phyloP scores from a whole-genome alignment of 2,113 vertebrate species.

The Mesitornis unicolor region DNA sequence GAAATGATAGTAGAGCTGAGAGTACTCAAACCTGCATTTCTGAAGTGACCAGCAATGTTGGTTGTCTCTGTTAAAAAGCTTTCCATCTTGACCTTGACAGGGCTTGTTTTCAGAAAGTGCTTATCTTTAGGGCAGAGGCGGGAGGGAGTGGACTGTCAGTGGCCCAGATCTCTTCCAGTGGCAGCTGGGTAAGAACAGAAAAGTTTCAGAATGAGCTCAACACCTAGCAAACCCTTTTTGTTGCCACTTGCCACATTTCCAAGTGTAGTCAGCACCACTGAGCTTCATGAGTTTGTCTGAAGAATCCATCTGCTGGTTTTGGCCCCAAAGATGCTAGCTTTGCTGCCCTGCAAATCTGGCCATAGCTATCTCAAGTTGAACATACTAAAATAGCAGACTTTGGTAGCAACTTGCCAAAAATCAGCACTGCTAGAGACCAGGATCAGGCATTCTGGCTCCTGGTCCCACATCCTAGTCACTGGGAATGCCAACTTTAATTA shows the following conservation, averaged over 20 bases:
- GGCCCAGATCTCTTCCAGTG: neutral
- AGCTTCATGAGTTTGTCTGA: slow-evolving; percentile 8
- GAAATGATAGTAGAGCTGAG: neutral
- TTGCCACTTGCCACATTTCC: neutral
- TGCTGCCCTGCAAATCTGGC: slow-evolving; percentile 25
- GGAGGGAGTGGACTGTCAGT: neutral
- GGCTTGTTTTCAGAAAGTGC: neutral
- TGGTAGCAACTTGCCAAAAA: slow-evolving; percentile 18
- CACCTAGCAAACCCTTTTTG: neutral
- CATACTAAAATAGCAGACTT: neutral
- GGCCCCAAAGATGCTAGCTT: neutral
- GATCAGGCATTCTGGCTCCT: slow-evolving; percentile 10
- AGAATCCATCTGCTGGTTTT: slow-evolving; percentile 48
- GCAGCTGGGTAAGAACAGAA: neutral
- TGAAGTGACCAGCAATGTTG: neutral
- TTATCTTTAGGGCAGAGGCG: neutral
- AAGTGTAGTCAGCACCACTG: neutral
- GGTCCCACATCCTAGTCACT: neutral
- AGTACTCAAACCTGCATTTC: neutral
- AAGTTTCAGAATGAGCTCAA: neutral
- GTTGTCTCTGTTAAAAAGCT: neutral
- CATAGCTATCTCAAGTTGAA: neutral
- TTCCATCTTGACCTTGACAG: neutral
- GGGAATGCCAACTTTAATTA: slow-evolving; percentile 47
- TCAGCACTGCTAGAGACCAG: neutral